Base-by-base conservation (phyloP, 1,140 invertebrate species). In the Formica selysi region DNA sequence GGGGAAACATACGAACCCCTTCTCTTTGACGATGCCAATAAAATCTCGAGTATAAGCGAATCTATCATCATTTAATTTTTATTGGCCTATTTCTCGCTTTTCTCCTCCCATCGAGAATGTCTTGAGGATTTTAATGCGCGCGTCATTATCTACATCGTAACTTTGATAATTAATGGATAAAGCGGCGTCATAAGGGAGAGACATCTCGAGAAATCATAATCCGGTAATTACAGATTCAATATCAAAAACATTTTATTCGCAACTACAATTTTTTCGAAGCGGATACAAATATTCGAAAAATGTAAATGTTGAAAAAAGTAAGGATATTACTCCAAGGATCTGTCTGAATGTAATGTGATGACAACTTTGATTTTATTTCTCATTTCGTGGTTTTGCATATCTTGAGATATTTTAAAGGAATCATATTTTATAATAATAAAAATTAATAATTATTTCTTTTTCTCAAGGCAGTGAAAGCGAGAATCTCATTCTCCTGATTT, bases 1-100 rank as follows among this genome's bases (percentile, higher is more conserved):
- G 29, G 61, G 26, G 8, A 41, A 70, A 51, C 16, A 51, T 2
- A 6, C 10, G 8, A n/a, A 0, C 19, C 38, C 51, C 36, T n/a
- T 64, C 59, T 64, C 26, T 64, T 78, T 4, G 8, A 29, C 59
- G 41, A 78, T 6, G 26, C 61, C 74, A 64, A 78, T 78, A 64
- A 44, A 64, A 64, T 26, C 38, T 76, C 26, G 19, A 29, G 36
- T 8, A 62, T 76, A 64, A 78, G 62, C 59, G 41, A 26, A 78
- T 78, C 26, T 64, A 64, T 51, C 38, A 78, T 61, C 41, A 16
- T 32, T 41, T 59, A 59, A 59, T 38, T 38, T 26, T 44, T 19
- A 76, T 62, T 59, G 38, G 16, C 0, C 16, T 62, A 5, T 59
- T 59, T 11, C 16, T 70, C 13, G 6, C 13, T 48, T 26, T 79